Evolutionary conservation across 2,113 vertebrate species (phyloP), one percentile per base, ranked within the genome.

Genomic region (Chitala chitala): DNA sequence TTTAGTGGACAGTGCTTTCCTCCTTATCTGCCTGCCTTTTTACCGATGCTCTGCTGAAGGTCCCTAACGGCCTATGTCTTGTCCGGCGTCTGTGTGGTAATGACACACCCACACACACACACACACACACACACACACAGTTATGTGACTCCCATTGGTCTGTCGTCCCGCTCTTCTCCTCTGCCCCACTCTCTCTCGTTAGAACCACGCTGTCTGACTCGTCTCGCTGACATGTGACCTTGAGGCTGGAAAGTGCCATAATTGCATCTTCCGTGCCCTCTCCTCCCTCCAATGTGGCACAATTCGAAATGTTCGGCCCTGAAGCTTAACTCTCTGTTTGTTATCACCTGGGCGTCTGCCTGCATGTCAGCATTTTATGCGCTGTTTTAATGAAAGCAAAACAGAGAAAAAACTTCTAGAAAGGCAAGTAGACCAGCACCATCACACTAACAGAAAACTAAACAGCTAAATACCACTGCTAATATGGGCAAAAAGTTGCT

Each of bases 71-170:
- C 70, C 33, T 5, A 58, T 56, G 9, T 61, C 71, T 74, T 17
- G 73, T 44, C 84, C 79, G 77, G 83, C 85, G 72, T 6, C 75
- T 42, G 73, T 69, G 76, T 40, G 22, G 44, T 31, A 22, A 3
- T 29, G 13, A 69, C 26, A 70, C 20, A 51, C 44, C 48, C 40
- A 61, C 53, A 75, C 53, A 58, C 54, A 75, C 36, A 58, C 54
- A 75, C 36, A 40, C 15, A 8, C 24, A 58, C 40, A 22, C 65
- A 46, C n/a, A 58, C 65, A 36, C 50, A 20, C 2, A 6, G 4
- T 36, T 17, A 38, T n/a, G 1, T 22, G 31, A 58, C 54, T 44
- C 33, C 29, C 38, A 58, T 46, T 59, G 71, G 61, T 72, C 71
- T 56, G 26, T 59, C 40, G 31, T 31, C 55, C 71, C 10, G 15